phyloP scores from a whole-genome alignment of 1,140 invertebrate species.

The fruit fly (Drosophila melanogaster) region DNA sequence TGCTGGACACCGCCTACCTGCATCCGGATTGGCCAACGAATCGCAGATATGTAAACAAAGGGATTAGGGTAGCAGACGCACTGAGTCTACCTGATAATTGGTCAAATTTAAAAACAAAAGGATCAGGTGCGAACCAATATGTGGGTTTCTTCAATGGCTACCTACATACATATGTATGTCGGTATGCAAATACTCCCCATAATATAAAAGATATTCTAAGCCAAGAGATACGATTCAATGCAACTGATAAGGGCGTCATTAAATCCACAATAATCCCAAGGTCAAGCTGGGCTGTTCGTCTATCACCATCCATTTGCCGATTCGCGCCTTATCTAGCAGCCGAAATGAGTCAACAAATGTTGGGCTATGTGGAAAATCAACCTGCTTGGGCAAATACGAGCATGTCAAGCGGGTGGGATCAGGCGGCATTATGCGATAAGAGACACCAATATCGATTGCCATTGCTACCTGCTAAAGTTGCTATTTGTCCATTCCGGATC shows the following conservation, averaged over 20 bases:
- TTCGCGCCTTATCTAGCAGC: conserved; percentile 5
- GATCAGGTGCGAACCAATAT: not conserved
- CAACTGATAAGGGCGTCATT: not conserved
- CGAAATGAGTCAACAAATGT: not conserved
- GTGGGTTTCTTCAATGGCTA: not conserved
- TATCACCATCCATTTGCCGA: not conserved
- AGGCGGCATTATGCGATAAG: conserved; percentile 5
- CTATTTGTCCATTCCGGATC: not conserved
- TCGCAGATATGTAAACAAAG: conserved; percentile 56
- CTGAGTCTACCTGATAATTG: conserved; percentile 2
- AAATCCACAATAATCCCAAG: not conserved
- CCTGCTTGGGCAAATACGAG: not conserved
- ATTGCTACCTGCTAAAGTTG: conserved; percentile 5
- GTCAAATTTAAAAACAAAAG: not conserved
- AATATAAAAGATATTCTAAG: too few species aligned
- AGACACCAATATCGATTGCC: not conserved
- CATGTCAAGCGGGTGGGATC: not conserved
- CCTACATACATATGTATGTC: not conserved
- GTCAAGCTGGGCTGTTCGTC: not conserved
- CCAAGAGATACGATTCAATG: not conserved
- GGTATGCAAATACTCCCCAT: not conserved
- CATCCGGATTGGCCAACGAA: not conserved
- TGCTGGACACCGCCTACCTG: conserved; percentile 35
- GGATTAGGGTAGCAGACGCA: conserved; percentile 43
- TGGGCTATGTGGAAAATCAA: not conserved